A percentile compares a stretch with the other conserved stretches of the same genome.
Evolutionary conservation across 2,797 vertebrate genomes (phyloP).

Genomic region (Tenualosa thibaudeaui): DNA sequence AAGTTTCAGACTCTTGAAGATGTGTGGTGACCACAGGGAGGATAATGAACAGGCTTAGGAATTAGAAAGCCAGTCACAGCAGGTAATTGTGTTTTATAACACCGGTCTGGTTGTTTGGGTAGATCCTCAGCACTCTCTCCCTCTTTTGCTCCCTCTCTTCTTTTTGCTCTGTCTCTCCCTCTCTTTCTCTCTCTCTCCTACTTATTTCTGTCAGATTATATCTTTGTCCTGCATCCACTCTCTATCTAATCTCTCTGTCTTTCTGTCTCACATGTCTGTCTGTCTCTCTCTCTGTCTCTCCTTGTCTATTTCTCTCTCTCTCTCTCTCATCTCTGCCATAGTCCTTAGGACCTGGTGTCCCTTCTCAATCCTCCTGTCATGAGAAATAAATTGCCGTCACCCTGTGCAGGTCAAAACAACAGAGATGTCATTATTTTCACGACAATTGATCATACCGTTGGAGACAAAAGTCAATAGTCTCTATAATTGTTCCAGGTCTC

Average conservation of each 20-base stretch:
- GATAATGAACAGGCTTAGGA: slow-evolving; percentile 42
- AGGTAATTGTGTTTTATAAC: slow-evolving; percentile 56
- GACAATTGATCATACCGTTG: slow-evolving; percentile 81
- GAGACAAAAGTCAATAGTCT: slow-evolving; percentile 83
- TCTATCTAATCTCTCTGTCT: neutral
- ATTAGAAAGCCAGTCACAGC: slow-evolving; percentile 57
- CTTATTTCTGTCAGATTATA: too few relatives aligned
- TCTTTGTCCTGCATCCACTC: neutral
- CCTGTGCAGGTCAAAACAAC: slow-evolving; percentile 82
- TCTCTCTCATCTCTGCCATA: slow-evolving; percentile 61
- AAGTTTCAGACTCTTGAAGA: slow-evolving; percentile 27
- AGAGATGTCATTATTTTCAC: slow-evolving; percentile 81
- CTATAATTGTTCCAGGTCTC: slow-evolving; percentile 80
- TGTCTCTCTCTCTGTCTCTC: neutral
- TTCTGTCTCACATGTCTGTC: neutral
- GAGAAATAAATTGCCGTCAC: slow-evolving; percentile 82
- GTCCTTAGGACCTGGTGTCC: slow-evolving; percentile 67
- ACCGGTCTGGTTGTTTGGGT: slow-evolving; percentile 12
- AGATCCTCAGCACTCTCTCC: neutral
- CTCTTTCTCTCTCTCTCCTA: slow-evolving; percentile 8
- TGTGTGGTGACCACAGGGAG: slow-evolving; percentile 19
- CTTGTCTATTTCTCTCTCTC: neutral
- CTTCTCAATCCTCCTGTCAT: slow-evolving; percentile 76
- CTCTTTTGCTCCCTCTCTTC: neutral
- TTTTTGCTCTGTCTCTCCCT: slow-evolving; percentile 14